These are phyloP conservation scores for Acropora tenuis DNA, from an alignment of 64 coral and sea anemone genomes.

Conservation along the genomic window DNA sequence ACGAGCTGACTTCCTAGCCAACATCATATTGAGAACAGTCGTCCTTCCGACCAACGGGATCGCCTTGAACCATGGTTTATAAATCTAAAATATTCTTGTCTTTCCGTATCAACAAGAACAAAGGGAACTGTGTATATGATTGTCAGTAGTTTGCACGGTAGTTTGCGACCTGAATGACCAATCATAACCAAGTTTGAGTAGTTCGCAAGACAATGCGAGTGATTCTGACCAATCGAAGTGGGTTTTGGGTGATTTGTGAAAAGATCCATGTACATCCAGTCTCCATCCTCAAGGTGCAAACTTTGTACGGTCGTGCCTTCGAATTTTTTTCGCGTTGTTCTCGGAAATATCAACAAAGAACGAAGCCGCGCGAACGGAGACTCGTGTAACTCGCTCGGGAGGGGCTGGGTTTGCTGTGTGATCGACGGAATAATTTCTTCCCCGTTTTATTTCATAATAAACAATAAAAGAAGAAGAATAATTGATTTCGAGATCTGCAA, in stretches of 20 bases:
- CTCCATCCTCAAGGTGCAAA: background rate
- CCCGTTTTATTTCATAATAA: background rate
- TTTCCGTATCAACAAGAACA: too few relatives aligned
- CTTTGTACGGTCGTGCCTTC: background rate
- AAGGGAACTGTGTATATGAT: background rate
- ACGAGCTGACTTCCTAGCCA: constrained; percentile 1
- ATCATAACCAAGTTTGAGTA: too few relatives aligned
- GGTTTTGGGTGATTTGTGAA: too few relatives aligned
- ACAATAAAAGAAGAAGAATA: background rate
- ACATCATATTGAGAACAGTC: constrained; percentile 39
- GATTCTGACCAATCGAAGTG: too few relatives aligned
- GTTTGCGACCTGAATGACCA: too few relatives aligned
- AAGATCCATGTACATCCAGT: background rate
- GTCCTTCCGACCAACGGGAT: constrained; percentile 32
- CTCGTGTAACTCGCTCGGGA: background rate
- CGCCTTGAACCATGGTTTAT: constrained; percentile 28
- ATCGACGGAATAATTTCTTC: background rate
- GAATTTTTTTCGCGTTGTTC: constrained; percentile 6
- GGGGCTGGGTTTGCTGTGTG: too few relatives aligned
- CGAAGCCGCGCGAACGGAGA: too few relatives aligned
- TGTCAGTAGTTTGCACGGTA: background rate
- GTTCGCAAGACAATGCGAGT: too few relatives aligned
- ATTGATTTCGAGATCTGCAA: background rate
- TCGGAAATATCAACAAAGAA: constrained; percentile 1
- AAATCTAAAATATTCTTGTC: too few relatives aligned